Evolutionary conservation across 2,797 vertebrate genomes (phyloP).

Genomic region (Myotis planiceps): DNA sequence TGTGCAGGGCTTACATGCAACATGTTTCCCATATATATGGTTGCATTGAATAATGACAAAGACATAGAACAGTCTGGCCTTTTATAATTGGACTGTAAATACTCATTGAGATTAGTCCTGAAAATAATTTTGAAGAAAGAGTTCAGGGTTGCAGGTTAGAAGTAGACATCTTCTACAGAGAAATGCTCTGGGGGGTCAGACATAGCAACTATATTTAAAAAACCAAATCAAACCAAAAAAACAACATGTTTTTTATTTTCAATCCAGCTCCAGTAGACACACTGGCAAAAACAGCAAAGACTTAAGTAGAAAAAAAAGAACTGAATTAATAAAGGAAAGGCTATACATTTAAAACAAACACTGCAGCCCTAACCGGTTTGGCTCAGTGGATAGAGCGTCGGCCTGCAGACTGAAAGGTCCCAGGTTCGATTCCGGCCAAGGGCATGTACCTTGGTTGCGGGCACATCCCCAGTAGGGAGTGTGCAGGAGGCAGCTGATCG

Average conservation of each 20-base stretch:
- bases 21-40: rapidly evolving
- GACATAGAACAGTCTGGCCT: neutral
- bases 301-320: neutral
- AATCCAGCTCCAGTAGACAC: neutral
- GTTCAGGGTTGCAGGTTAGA: neutral
- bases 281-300: neutral
- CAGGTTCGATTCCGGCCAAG: no score
- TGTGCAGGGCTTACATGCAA: neutral
- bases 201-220: neutral
- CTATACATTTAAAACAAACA: neutral
- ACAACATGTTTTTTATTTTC: neutral
- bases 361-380: no score
- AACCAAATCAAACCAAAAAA: neutral
- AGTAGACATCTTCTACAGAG: neutral
- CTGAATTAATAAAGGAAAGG: neutral
- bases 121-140: neutral
- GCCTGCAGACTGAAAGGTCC: no score
- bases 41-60: neutral
- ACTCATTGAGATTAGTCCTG: neutral
- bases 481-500: no score
- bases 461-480: no score
- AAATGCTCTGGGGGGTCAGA: neutral
- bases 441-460: no score
- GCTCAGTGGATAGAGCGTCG: no score
- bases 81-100: neutral